Percentiles rank a stretch among this genome's conserved stretches.
Evolutionary conservation across 2,113 vertebrate genomes (phyloP).

Genomic region (Ageneiosus marmoratus): DNA sequence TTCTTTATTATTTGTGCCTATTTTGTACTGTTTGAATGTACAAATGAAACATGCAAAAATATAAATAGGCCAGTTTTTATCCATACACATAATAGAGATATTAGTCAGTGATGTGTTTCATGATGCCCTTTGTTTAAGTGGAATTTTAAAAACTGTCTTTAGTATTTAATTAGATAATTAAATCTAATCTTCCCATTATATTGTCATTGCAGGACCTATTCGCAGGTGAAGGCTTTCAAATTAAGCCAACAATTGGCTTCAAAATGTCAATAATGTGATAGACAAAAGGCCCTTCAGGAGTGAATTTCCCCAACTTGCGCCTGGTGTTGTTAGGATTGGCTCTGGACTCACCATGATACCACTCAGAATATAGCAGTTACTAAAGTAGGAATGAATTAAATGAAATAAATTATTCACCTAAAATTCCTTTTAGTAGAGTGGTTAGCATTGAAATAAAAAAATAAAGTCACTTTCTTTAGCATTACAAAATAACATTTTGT

Average conservation of each 20-base stretch:
- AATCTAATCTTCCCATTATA: not conserved
- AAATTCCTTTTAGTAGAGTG: not conserved
- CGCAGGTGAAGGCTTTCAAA: not conserved
- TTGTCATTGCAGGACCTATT: not conserved
- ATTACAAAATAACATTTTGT: slow-evolving; percentile 10
- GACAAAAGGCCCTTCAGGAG: not conserved
- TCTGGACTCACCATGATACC: too few species aligned
- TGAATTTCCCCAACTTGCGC: not conserved
- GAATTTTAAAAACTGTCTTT: slow-evolving; percentile 1
- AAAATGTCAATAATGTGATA: not conserved
- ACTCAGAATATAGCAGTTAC: not conserved
- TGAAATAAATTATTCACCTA: not conserved
- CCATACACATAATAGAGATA: not conserved
- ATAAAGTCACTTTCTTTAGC: slow-evolving; percentile 2
- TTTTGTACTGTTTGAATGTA: slow-evolving; percentile 13
- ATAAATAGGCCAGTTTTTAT: not conserved
- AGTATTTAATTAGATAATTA: too few species aligned
- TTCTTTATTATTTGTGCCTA: slow-evolving; percentile 9
- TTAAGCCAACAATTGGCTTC: not conserved
- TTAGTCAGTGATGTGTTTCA: slow-evolving; percentile 7
- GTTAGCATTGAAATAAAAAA: not conserved
- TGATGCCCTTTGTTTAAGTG: not conserved
- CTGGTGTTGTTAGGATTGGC: not conserved
- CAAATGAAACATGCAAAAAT: slow-evolving; percentile 14
- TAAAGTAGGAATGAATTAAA: not conserved